Evolutionary conservation across 2,113 vertebrate genomes (phyloP).

Genomic region (Xenopus tropicalis): UCB_Xtro_10.0 CM004450.2:94055501-94056000

Average conservation of each 20-base stretch:
- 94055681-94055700: no score
- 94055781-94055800: neutral
- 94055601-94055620: no score
- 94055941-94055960: conserved; percentile 38
- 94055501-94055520: no score
- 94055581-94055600: no score
- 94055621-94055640: no score
- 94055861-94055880: conserved; percentile 31
- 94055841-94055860: neutral
- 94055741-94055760: neutral
- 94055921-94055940: conserved; percentile 39
- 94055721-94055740: neutral
- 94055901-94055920: conserved; percentile 35
- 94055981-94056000: conserved; percentile 33
- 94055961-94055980: conserved; percentile 24
- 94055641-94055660: no score
- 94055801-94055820: neutral
- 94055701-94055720: neutral
- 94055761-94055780: neutral
- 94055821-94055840: neutral
- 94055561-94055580: no score
- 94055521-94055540: no score
- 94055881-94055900: conserved; percentile 35
- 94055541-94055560: no score
- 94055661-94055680: no score